Percentiles rank a stretch among this genome's conserved stretches.
These are phyloP conservation scores for Trichopoda pennipes DNA, from an alignment of 2,888 invertebrate species.

Conservation along the genomic window DNA sequence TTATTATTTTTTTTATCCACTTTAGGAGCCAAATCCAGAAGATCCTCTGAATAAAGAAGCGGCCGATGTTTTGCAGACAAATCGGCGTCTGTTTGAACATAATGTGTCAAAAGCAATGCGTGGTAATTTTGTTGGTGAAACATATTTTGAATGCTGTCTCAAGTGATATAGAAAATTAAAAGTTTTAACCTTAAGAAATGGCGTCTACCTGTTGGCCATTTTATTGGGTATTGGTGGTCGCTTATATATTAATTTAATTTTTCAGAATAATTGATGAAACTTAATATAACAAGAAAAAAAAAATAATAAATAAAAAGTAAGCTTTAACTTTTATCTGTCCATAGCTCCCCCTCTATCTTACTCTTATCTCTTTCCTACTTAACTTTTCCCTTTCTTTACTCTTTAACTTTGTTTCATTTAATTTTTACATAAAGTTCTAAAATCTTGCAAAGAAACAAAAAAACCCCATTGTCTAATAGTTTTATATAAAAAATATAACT, in stretches of 20 bases:
- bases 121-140: conserved; percentile 96
- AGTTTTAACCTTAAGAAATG: conserved; percentile 79
- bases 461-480: conserved; percentile 23
- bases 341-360: not conserved
- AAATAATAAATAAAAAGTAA: conserved; percentile 40
- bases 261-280: conserved; percentile 70
- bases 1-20: not conserved
- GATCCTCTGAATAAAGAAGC: conserved; percentile 99
- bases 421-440: conserved; percentile 31
- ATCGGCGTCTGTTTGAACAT: conserved; percentile 95
- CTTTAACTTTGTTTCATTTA: conserved; percentile 20
- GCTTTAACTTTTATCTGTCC: conserved; percentile 44
- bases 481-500: conserved; percentile 50
- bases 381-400: not conserved
- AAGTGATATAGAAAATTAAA: conserved; percentile 87
- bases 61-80: conserved; percentile 97
- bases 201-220: conserved; percentile 78
- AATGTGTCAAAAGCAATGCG: conserved; percentile 98
- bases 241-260: conserved; percentile 80
- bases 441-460: conserved; percentile 26
- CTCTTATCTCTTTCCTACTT: not conserved
- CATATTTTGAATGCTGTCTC: conserved; percentile 97
- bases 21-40: conserved; percentile 98
- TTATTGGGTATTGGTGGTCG: conserved; percentile 77
- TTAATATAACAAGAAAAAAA: conserved; percentile 51